Conservation (phyloP, 2,113 vertebrate species). For the Rhadina sibilatrix region DNA sequence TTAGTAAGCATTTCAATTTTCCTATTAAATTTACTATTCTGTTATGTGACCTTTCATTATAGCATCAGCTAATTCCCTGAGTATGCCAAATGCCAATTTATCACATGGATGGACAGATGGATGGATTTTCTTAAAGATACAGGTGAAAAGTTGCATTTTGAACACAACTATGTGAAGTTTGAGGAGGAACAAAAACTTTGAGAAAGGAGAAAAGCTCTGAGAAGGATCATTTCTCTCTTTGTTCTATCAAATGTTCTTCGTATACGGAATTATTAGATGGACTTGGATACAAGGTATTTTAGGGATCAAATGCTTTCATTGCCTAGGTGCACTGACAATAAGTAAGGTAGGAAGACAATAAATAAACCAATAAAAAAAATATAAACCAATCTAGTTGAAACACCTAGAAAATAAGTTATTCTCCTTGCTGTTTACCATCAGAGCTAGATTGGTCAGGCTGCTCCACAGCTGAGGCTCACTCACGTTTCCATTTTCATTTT, state of each 20-base stretch:
- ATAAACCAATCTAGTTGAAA: background rate
- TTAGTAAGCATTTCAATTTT: background rate
- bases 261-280: background rate
- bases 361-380: too few species aligned
- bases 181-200: background rate
- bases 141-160: background rate
- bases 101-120: background rate
- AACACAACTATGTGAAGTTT: background rate
- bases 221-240: background rate
- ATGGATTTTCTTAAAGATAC: background rate
- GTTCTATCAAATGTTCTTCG: background rate
- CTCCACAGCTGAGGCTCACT: background rate
- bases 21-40: background rate
- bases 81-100: background rate
- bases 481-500: background rate
- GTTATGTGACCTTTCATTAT: background rate
- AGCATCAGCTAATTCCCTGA: background rate
- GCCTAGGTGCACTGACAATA: background rate
- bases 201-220: background rate
- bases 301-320: background rate
- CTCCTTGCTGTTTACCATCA: background rate
- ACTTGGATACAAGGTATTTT: background rate
- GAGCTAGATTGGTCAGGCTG: background rate
- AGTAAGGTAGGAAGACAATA: background rate
- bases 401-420: background rate